Evolutionary conservation across 2,797 vertebrate species (phyloP), one percentile per base, ranked within the genome.

Genomic region (Alauda arvensis): DNA sequence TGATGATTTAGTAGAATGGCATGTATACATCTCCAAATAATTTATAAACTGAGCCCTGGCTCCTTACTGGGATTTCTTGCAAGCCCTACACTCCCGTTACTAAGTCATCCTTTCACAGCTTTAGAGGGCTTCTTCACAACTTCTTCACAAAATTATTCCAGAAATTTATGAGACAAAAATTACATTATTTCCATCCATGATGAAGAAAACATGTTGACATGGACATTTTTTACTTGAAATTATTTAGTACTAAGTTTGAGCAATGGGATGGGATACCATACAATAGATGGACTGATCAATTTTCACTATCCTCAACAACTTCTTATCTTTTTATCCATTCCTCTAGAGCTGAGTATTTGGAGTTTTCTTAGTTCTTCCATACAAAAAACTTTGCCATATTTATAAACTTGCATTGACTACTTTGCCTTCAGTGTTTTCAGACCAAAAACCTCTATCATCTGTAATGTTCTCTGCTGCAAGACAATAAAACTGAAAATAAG

Each of bases 1-100:
- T 0, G 1, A 39, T 14, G 18, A 34, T 40, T 70, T 40, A 56
- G 17, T 7, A 56, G 34, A 83, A 46, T 6, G 8, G 42, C 20
- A 57, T 0, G 3, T 40, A 40, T 14, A 5, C 1, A 0, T 52
- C 52, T 91, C 49, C 51, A 59, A 46, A 33, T 13, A 0, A 37
- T 56, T 69, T 56, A 56, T 40, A 77, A 83, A 69, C 13, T 46
- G 55, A 34, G 33, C 20, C 77, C 43, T 18, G 65, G 31, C 33
- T 56, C 34, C 52, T 69, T 16, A 45, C 21, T 23, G 10, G 31
- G 37, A 48, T 14, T 24, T 62, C 23, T 42, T 75, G 39, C 46
- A 67, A 84, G 40, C 23, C 14, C 2, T 11, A 69, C 23, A 8
- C 25, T 72, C 25, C 52, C 70, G 6, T 12, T 12, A 53, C n/a